These are phyloP conservation scores for Hippocampus mohnikei DNA, from an alignment of 2,113 vertebrate species.

Conservation along the genomic window DNA sequence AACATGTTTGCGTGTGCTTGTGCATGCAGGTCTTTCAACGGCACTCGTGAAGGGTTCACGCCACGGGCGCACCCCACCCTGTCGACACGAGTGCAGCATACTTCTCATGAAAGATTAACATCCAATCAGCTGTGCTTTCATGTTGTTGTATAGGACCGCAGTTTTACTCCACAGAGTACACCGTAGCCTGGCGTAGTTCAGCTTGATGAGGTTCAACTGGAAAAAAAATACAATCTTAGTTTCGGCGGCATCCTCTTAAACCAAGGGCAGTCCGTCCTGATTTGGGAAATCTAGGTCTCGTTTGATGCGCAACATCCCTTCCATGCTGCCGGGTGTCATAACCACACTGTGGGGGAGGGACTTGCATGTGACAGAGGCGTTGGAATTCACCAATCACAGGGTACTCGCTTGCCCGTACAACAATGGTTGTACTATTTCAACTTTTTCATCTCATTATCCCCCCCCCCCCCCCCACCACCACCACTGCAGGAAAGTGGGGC, in stretches of 20 bases:
- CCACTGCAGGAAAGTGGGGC: constrained; percentile 38
- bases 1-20: constrained; percentile 24
- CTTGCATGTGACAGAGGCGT: constrained; percentile 52
- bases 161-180: constrained; percentile 11
- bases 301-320: constrained; percentile 25
- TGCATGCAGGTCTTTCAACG: constrained; percentile 28
- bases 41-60: constrained; percentile 49
- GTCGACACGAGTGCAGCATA: constrained; percentile 18
- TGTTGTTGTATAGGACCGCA: constrained; percentile 1
- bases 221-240: background rate
- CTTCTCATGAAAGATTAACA: constrained; percentile 24
- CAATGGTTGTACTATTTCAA: constrained; percentile 66
- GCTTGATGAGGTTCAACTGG: background rate
- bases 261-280: constrained; percentile 12
- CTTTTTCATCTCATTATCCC: constrained; percentile 59
- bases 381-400: constrained; percentile 65
- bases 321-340: constrained; percentile 20
- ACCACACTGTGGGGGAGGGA: constrained; percentile 49
- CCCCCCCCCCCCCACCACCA: constrained; percentile 16
- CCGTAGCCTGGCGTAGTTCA: background rate
- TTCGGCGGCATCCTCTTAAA: background rate
- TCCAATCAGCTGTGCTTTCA: constrained; percentile 2
- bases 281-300: constrained; percentile 27
- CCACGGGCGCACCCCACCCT: constrained; percentile 24
- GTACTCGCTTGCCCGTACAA: constrained; percentile 36